Conservation (phyloP, 2,888 invertebrate genomes). For the Linyphia triangularis region DNA sequence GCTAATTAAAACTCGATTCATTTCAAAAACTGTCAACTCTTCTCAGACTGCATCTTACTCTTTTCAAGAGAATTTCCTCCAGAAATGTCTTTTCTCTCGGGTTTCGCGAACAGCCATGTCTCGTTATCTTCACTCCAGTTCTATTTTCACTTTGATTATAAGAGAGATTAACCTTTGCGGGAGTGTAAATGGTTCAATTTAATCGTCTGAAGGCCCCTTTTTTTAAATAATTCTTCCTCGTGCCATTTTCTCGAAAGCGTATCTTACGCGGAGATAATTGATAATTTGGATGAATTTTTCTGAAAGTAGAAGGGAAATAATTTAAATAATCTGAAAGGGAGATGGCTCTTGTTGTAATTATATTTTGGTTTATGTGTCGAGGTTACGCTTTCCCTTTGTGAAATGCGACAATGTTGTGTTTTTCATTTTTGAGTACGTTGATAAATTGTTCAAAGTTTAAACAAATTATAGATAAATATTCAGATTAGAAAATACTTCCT, state of each 20-base stretch:
- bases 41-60: not conserved
- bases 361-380: constrained; percentile 37
- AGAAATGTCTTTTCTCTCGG: not conserved
- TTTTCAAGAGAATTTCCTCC: not conserved
- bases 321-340: constrained; percentile 48
- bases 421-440: constrained; percentile 33
- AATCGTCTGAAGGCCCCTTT: constrained; percentile 13
- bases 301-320: not conserved
- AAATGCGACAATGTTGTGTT: constrained; percentile 31
- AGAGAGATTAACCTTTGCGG: constrained; percentile 48
- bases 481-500: no score
- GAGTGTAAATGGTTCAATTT: constrained; percentile 40
- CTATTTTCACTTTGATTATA: constrained; percentile 46
- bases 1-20: not conserved
- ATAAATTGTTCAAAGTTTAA: constrained; percentile 39
- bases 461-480: constrained; percentile 25
- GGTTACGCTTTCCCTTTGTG: not conserved
- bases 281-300: constrained; percentile 53
- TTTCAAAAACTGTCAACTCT: not conserved
- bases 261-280: constrained; percentile 46
- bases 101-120: not conserved
- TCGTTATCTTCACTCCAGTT: not conserved
- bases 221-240: not conserved
- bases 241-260: constrained; percentile 23
- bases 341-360: constrained; percentile 30